Base-by-base conservation (phyloP, 1,140 invertebrate genomes). In the Rhopalosiphum maidis region DNA sequence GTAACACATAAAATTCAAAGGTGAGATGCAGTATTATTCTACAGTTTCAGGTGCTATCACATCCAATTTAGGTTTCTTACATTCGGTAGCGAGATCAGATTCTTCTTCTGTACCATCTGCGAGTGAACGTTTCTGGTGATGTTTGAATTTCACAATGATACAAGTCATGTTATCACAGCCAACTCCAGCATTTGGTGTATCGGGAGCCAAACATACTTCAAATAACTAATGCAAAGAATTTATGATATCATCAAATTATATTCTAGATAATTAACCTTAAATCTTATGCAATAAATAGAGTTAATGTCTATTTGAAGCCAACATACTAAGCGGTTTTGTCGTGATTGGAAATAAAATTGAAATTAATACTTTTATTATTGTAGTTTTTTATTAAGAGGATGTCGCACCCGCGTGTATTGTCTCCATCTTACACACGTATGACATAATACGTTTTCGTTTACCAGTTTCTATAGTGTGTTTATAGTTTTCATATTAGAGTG, bases 141-240 rank as follows among this genome's bases (percentile, higher is more conserved):
- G 94, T 95, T 97, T 96, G 94, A 98, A 97, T 94, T 97, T 96
- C 23, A 99, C 97, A 94, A 99, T 98, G 91, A 99, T 98, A 92
- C 98, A 98, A 5, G 99, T 99, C 99, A 99, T 99, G 95, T 99
- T 99, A 95, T 99, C 99, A 95, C 99, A 99, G 55, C 99, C 99
- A 21, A 98, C 99, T 48, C 99, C 99, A 95, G 99, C 99, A 7
- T 98, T 98, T 94, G 97, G 95, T 5, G 98, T 99, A 95, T 99
- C 97, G 43, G 98, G 97, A 5, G 99, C 98, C 92, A 99, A 96
- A 95, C 98, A 99, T 94, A 97, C 96, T 94, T 99, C 97, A 95
- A 99, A 99, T 94, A 99, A 96, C 98, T 99, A 95, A 6, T 96
- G 95, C 30, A 95, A 95, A 94, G 94, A 93, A 94, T 94, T 94